A percentile compares a stretch with the other conserved stretches of the same genome.
phyloP scores from a whole-genome alignment of 2,888 invertebrate species.

The Tricholauxania praeusta region DNA sequence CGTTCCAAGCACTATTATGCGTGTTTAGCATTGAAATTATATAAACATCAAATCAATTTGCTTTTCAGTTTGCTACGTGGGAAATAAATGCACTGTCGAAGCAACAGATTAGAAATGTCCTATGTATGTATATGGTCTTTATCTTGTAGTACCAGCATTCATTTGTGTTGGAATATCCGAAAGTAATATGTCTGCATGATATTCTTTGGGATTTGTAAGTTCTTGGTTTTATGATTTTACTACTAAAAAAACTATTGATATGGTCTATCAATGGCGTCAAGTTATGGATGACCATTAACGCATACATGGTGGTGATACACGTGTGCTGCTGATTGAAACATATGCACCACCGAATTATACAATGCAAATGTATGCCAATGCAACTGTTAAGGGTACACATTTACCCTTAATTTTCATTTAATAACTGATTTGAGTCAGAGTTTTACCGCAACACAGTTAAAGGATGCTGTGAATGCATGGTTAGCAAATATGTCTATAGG shows the following conservation, averaged over 20 bases:
- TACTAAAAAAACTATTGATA: constrained; percentile 70
- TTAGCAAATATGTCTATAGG: constrained; percentile 70
- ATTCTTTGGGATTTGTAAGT: too few relatives aligned
- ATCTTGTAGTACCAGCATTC: too few relatives aligned
- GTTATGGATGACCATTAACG: constrained; percentile 75
- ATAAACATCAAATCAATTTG: too few relatives aligned
- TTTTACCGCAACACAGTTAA: constrained; percentile 70
- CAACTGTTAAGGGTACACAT: constrained; percentile 67
- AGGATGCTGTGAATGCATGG: constrained; percentile 70
- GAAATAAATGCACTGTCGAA: too few relatives aligned
- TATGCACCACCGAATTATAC: constrained; percentile 69
- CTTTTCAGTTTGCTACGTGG: too few relatives aligned
- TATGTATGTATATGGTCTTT: too few relatives aligned
- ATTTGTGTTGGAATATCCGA: too few relatives aligned
- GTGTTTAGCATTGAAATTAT: too few relatives aligned
- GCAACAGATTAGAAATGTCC: too few relatives aligned
- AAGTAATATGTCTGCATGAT: too few relatives aligned
- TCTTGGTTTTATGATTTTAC: constrained; percentile 72
- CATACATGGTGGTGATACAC: too few relatives aligned
- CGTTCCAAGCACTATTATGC: too few relatives aligned
- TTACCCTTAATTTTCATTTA: constrained; percentile 76
- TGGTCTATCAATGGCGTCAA: constrained; percentile 66
- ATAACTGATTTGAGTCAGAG: constrained; percentile 69
- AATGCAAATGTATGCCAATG: constrained; percentile 73
- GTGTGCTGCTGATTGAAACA: constrained; percentile 74